These are phyloP conservation scores for Hydriomena furcata DNA, from an alignment of 2,888 invertebrate genomes.

Conservation along the genomic window DNA sequence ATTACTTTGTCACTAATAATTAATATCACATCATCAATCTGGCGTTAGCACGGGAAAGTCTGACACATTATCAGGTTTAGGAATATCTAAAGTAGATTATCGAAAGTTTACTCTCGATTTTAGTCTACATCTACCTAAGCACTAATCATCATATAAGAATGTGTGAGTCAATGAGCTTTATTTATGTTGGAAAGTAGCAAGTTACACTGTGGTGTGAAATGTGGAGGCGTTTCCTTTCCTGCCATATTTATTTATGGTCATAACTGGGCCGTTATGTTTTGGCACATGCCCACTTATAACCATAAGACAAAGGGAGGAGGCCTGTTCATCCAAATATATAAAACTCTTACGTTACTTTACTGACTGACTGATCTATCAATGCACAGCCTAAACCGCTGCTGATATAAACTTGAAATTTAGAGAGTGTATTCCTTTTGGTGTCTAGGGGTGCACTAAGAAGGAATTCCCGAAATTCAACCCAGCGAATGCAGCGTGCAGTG, in stretches of 20 bases:
- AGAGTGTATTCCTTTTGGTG: no score
- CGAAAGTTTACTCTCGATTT: constrained; percentile 8
- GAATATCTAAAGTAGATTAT: not conserved
- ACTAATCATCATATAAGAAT: no score
- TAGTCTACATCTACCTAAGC: not conserved
- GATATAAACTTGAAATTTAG: no score
- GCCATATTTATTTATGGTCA: constrained; percentile 9
- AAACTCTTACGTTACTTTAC: no score
- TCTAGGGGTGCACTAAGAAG: no score
- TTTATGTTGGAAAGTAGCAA: constrained; percentile 18
- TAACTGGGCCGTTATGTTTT: constrained; percentile 5
- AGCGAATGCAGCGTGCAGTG: no score
- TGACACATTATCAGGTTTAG: not conserved
- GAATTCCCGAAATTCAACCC: no score
- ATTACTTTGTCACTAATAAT: no score
- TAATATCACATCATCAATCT: not conserved
- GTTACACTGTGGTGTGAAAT: constrained; percentile 18
- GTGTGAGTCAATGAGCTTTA: constrained; percentile 7
- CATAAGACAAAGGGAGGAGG: no score
- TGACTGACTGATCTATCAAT: no score
- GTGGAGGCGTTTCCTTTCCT: constrained; percentile 18
- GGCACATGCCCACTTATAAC: not conserved
- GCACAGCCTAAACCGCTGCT: no score
- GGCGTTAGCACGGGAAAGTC: not conserved
- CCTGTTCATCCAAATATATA: no score